Base-by-base conservation (phyloP, 2,797 vertebrate species). In the Eleutherodactylus coqui region DNA sequence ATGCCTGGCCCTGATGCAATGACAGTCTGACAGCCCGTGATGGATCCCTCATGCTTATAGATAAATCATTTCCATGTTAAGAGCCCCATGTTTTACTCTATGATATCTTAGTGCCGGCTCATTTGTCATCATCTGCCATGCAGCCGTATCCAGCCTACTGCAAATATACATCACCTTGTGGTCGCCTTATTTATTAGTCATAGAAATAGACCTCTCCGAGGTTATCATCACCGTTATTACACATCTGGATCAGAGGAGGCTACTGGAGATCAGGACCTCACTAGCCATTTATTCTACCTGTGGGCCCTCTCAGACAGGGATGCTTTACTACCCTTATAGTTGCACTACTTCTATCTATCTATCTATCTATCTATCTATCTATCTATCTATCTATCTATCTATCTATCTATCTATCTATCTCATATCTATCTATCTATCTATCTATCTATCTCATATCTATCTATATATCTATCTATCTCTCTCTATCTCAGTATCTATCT, bases 1-100 rank as follows among this genome's bases (percentile, higher is more conserved):
- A 1, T 5, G 51, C 51, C 51, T 3, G 17, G 58, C 17, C 36
- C 29, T 1, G 17, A 45, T 60, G 14, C 17, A 53, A 53, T 36
- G 21, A 29, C 5, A 4, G 16, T n/a, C 9, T 32, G 77, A 32
- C 70, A 38, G 53, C 4, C 6, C 13, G 38, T 84, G 70, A 76
- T 83, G 13, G 82, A 84, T 84, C 14, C 29, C 38, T 3, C 9
- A 1, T n/a, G 34, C 75, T 62, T 76, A 76, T 34, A 11, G 27
- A 62, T 84, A 45, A 83, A 83, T 83, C 70, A 73, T 55, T 47
- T 47, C 21, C 17, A 73, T 83, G 51, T 60, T 75, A 21, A 45
- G 16, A 32, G 55, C 49, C 75, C 49, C 34, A 41, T 41, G 29
- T 64, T 60, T 36, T 29, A 84, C 70, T 64, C 24, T 21, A 29